These are phyloP conservation scores for Galemys pyrenaicus DNA, from an alignment of 2,113 vertebrate species.

Conservation along the genomic window DNA sequence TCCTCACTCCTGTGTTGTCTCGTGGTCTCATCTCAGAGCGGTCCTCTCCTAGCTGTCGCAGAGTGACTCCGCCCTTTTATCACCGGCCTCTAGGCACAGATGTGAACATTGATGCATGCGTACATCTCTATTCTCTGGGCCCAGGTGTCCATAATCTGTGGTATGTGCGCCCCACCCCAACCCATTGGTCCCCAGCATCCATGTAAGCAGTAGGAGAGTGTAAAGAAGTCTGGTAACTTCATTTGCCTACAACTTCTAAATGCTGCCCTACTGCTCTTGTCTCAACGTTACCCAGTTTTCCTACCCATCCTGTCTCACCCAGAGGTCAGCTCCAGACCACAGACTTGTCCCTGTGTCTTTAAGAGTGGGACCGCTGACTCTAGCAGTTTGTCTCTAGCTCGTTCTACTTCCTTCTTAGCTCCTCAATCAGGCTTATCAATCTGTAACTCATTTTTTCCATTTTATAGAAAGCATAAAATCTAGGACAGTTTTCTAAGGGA, in stretches of 20 bases:
- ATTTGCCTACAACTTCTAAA: not conserved
- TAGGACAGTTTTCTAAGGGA: not conserved
- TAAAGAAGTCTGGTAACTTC: too few relatives aligned
- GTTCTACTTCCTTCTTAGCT: not conserved
- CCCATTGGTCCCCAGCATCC: too few relatives aligned
- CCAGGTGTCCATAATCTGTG: too few relatives aligned
- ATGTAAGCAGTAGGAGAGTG: too few relatives aligned
- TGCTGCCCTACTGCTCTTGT: not conserved
- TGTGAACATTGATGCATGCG: too few relatives aligned
- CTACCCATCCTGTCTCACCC: rapidly evolving
- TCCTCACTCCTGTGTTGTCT: too few relatives aligned
- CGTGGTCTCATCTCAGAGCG: too few relatives aligned
- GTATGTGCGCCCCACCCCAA: too few relatives aligned
- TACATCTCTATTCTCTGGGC: too few relatives aligned
- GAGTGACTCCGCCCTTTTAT: too few relatives aligned
- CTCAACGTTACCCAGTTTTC: not conserved
- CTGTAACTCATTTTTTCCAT: not conserved
- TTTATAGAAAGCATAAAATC: not conserved
- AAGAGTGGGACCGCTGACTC: rapidly evolving
- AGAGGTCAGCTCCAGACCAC: not conserved
- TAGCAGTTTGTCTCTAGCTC: not conserved
- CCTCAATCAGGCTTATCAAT: not conserved
- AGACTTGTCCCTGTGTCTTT: not conserved
- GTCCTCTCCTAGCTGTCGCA: too few relatives aligned
- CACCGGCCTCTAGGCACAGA: too few relatives aligned